phyloP scores from a whole-genome alignment of 2,888 invertebrate species.

The Xiphydria camelus region DNA sequence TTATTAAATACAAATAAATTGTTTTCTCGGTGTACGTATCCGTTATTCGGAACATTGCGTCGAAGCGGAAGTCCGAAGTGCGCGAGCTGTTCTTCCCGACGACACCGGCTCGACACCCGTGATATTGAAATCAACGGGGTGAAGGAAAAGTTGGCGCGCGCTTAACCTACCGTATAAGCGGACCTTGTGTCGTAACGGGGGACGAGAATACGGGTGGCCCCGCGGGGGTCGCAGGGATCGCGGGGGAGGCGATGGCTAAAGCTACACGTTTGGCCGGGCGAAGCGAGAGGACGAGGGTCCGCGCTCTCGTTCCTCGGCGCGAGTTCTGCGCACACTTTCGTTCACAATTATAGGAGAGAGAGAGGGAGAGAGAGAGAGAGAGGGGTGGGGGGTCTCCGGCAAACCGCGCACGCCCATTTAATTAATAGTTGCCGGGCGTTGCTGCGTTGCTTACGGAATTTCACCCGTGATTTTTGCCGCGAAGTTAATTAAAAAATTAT shows the following conservation, averaged over 20 bases:
- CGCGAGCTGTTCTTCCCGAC: too few relatives aligned
- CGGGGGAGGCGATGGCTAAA: too few relatives aligned
- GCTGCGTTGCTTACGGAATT: conserved; percentile 34
- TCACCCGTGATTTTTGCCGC: conserved; percentile 35
- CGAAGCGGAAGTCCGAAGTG: too few relatives aligned
- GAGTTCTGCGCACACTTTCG: not conserved
- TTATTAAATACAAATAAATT: too few relatives aligned
- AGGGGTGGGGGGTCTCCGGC: conserved; percentile 11
- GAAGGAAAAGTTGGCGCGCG: conserved; percentile 30
- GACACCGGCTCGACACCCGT: too few relatives aligned
- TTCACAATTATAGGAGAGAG: conserved; percentile 1
- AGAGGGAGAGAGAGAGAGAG: too few relatives aligned
- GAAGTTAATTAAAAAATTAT: conserved; percentile 3
- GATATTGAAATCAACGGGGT: conserved; percentile 43
- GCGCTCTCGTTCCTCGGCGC: conserved; percentile 6
- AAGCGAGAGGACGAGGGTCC: conserved; percentile 3
- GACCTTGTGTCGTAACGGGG: conserved; percentile 1
- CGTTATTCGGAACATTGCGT: too few relatives aligned
- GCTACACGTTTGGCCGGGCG: not conserved
- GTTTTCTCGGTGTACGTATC: too few relatives aligned
- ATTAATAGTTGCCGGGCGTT: conserved; percentile 42
- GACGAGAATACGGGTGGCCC: too few relatives aligned
- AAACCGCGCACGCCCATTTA: conserved; percentile 40
- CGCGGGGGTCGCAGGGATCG: too few relatives aligned
- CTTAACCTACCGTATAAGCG: conserved; percentile 11